Base-by-base conservation (phyloP, 1,140 invertebrate genomes). In the Physella acuta region DNA sequence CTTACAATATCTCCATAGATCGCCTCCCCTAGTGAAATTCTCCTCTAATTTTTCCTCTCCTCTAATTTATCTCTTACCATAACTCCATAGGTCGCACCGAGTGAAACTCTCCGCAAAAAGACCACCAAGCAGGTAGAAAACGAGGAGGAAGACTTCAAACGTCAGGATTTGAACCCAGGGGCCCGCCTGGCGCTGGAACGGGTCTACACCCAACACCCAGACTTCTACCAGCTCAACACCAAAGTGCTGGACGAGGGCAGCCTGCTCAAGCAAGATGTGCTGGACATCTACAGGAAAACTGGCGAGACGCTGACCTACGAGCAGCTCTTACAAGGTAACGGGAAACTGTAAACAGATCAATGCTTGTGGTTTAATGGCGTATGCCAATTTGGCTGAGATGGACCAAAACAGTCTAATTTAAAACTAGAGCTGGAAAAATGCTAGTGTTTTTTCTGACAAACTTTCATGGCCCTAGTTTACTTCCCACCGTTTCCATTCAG, bases 241-340 rank as follows among this genome's bases (percentile, higher is more conserved):
- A 75, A 71, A 28, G 65, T 79, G 30, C 58, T 78, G 26, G 74
- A 78, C 68, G 75, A 79, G 56, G 78, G 78, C 5, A 71, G 58
- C 20, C 67, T 74, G 36, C 72, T 79, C 36, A 78, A 79, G 62
- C 70, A 75, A 49, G 71, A 73, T 51, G 73, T 79, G 30, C 70
- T 75, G 69, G 78, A 79, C 34, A 70, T 73, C 36, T 73, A 76
- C 8, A 73, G 74, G 37, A 79, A 78, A 59, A 67, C 74, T 17
- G 75, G 78, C 14, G 78, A 79, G 56, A 75, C 72, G 1, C 63
- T 79, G 31, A 75, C 75, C 2, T 79, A 79, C 44, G 78, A 79
- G 66, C 78, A 79, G 66, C 59, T 79, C 24, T 55, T 79, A 16
- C 78, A 79, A 70, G 78, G 70, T 71, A 17, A 11, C 62, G n/a